These are phyloP conservation scores for Cheumatopsyche charites DNA, from an alignment of 1,140 invertebrate species.

Conservation along the genomic window DNA sequence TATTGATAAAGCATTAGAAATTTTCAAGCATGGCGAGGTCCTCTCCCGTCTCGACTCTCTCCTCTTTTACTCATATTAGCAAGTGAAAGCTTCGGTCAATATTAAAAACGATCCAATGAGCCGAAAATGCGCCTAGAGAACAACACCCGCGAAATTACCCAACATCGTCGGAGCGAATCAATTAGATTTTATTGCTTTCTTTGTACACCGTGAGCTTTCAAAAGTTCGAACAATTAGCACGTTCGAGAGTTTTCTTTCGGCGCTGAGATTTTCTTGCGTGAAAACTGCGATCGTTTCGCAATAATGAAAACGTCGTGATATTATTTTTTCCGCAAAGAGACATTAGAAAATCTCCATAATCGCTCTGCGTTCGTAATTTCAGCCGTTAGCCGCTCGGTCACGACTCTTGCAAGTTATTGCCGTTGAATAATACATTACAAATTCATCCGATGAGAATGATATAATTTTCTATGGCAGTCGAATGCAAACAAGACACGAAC, in stretches of 20 bases:
- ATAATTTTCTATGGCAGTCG: slow-evolving; percentile 13
- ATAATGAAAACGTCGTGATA: too few species aligned
- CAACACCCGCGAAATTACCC: not conserved
- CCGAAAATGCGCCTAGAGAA: not conserved
- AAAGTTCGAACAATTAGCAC: too few species aligned
- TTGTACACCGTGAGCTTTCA: too few species aligned
- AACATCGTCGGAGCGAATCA: not conserved
- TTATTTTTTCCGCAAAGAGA: too few species aligned
- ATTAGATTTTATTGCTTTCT: not conserved
- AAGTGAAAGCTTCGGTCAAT: slow-evolving; percentile 28
- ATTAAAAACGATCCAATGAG: not conserved
- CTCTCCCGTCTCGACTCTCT: slow-evolving; percentile 24
- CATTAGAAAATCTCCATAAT: slow-evolving; percentile 16
- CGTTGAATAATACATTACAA: slow-evolving; percentile 24
- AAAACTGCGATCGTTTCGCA: too few species aligned
- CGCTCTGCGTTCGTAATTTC: not conserved
- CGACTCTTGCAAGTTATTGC: not conserved
- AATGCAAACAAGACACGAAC: slow-evolving; percentile 2
- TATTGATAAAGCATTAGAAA: slow-evolving; percentile 19
- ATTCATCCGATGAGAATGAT: not conserved
- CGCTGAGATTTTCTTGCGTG: too few species aligned
- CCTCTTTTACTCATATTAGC: slow-evolving; percentile 26
- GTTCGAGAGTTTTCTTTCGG: too few species aligned
- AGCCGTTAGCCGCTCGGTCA: slow-evolving; percentile 6
- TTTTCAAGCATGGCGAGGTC: not conserved